Base-by-base conservation (phyloP, 2,113 vertebrate species). In the Prietella phreatophila region DNA sequence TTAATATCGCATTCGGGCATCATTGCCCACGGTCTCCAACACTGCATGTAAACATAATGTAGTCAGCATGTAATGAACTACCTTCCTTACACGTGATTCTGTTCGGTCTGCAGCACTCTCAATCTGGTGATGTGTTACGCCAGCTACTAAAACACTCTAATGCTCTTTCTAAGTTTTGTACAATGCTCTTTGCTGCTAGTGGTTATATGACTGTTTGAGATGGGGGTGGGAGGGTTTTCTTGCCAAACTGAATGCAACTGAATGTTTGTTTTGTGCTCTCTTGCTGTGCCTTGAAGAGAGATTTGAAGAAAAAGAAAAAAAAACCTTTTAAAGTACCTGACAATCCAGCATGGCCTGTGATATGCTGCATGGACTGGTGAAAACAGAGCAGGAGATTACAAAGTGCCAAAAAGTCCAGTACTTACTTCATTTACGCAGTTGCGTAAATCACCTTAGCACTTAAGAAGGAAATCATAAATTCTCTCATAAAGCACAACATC, bases 271-370 rank as follows among this genome's bases (percentile, higher is more conserved):
- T 87, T 65, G 47, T 89, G 91, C 87, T 95, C 90, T 93, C 91
- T 93, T 93, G 93, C 92, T 94, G 95, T 96, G 95, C 94, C 94
- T 96, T 95, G 91, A 95, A 92, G 87, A 93, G 92, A 82, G 73
- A 82, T 89, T 88, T 88, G 82, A 84, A 2, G 69, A 87, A 10
- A 65, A 81, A n/a, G 81, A 83, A 88, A 33, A 2, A 79, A 87
- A 8, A 56, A 1, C 17, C 73, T 89, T 91, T 91, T 22, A 78
- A 76, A 65, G 85, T 61, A 84, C 94, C 92, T 94, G 94, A 95
- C 95, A 96, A 95, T 95, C 95, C 94, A 94, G 94, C 94, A 95
- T 94, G 95, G 92, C 92, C 94, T 95, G 91, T 93, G 91, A 95
- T 93, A 94, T 94, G 95, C 95, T 94, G 94, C 94, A 95, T 95